Base-by-base conservation (phyloP, 2,113 vertebrate species). In the Pseudolaguvia tuberculata region DNA sequence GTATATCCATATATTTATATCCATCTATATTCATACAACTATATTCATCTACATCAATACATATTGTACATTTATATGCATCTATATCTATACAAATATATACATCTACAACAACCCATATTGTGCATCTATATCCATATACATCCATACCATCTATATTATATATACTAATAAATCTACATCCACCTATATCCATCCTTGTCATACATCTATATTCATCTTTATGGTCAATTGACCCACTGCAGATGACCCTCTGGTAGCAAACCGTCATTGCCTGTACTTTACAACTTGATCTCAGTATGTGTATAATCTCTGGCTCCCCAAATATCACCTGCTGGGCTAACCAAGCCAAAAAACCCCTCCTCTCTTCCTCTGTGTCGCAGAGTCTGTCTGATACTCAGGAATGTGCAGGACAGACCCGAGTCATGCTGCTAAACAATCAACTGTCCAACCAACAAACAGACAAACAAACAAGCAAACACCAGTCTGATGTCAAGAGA, bases 401-500 rank as follows among this genome's bases (percentile, higher is more conserved):
- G 9, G 68, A 35, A 70, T 42, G 50, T 70, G 51, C 51, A 17
- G 51, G 68, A 55, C 1, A 17, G 29, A 56, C 51, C 52, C 4
- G n/a, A 25, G 61, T 55, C 17, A 20, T 25, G 47, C 20, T 29
- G 39, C 11, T 23, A 29, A 55, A 35, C 66, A 51, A 59, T 61
- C 21, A 62, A 70, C 58, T 23, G 25, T 1, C n/a, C 53, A 69
- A 17, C 53, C 67, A 35, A 42, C 4, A 42, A 42, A 42, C 39
- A 7, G 1, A 42, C 39, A 42, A 42, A 70, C 68, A 70, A 21
- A 35, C 53, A 58, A 27, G 50, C 62, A 18, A 35, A 67, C 63
- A 67, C 52, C 56, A 59, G 31, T 15, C 53, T 29, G 45, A 53
- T 51, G 74, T 76, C 55, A 70, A n/a, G 45, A 58, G 58, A 70